Conservation (phyloP, 2,797 vertebrate genomes). For the Rhynchonycteris naso region DNA sequence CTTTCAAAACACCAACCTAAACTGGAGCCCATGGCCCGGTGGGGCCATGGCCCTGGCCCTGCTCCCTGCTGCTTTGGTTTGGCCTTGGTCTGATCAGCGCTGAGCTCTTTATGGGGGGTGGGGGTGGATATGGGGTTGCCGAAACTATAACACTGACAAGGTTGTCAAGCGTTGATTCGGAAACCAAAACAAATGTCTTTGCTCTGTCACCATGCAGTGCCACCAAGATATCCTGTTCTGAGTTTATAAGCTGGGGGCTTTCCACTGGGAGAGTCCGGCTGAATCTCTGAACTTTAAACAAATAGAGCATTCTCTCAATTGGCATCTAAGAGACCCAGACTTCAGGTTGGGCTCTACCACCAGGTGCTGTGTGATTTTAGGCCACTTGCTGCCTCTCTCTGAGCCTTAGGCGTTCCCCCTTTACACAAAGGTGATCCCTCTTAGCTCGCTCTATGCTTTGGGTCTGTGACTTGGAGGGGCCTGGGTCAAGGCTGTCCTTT, state of each 20-base stretch:
- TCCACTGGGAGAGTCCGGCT: conserved; percentile 53
- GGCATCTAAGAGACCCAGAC: background rate
- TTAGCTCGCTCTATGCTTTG: background rate
- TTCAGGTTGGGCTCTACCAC: background rate
- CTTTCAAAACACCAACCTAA: background rate
- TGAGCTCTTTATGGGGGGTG: conserved; percentile 20
- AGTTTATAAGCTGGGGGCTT: conserved; percentile 63
- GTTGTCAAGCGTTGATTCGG: conserved; percentile 73
- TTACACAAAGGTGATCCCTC: background rate
- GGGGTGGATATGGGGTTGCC: conserved; percentile 47
- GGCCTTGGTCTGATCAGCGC: background rate
- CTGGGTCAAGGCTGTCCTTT: background rate
- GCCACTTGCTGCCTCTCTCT: background rate
- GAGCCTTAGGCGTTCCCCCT: background rate
- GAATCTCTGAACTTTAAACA: background rate
- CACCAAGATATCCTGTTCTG: conserved; percentile 62
- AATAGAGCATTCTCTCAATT: background rate
- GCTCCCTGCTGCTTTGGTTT: background rate
- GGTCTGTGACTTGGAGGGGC: background rate
- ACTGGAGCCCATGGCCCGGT: background rate
- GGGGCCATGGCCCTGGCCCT: background rate
- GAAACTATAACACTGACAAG: background rate
- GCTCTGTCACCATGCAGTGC: conserved; percentile 41
- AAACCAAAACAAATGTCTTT: conserved; percentile 80
- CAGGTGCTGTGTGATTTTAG: background rate